These are phyloP conservation scores for Heteropelma amictum DNA, from an alignment of 2,888 invertebrate species.

Conservation along the genomic window DNA sequence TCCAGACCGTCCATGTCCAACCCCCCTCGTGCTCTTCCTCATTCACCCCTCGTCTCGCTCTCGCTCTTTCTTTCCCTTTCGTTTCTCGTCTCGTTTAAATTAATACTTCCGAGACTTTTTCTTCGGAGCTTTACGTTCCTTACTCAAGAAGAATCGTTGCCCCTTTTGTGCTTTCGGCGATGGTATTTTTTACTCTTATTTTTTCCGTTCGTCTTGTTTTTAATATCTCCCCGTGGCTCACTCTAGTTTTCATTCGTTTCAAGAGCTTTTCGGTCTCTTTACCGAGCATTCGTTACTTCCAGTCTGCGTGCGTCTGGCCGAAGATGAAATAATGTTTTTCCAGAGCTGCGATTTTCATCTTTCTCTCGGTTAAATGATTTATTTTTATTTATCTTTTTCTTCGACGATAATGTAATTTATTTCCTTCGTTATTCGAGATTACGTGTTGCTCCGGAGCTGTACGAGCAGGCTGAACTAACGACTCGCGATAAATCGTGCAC, in stretches of 20 bases:
- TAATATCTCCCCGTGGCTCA: no score
- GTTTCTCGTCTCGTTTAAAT: slow-evolving; percentile 40
- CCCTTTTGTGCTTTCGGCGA: background rate
- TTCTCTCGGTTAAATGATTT: no score
- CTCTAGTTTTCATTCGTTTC: no score
- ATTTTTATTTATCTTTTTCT: no score
- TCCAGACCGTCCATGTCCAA: background rate
- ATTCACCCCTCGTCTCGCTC: background rate
- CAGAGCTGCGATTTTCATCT: no score
- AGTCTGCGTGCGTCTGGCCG: no score
- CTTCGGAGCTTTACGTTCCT: slow-evolving; percentile 23
- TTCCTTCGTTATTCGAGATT: no score
- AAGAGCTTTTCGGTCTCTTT: background rate
- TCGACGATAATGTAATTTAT: no score
- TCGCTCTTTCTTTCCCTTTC: background rate
- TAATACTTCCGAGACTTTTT: slow-evolving; percentile 42
- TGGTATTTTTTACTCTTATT: background rate
- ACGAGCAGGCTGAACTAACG: no score
- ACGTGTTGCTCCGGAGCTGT: no score
- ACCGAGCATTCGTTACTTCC: background rate
- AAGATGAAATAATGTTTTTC: no score
- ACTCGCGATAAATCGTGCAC: no score
- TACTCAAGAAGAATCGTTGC: slow-evolving; percentile 3
- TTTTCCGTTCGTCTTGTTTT: background rate
- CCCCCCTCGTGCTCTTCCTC: background rate